Base-by-base conservation (phyloP, 2,888 invertebrate genomes). In the Clunio marinus region DNA sequence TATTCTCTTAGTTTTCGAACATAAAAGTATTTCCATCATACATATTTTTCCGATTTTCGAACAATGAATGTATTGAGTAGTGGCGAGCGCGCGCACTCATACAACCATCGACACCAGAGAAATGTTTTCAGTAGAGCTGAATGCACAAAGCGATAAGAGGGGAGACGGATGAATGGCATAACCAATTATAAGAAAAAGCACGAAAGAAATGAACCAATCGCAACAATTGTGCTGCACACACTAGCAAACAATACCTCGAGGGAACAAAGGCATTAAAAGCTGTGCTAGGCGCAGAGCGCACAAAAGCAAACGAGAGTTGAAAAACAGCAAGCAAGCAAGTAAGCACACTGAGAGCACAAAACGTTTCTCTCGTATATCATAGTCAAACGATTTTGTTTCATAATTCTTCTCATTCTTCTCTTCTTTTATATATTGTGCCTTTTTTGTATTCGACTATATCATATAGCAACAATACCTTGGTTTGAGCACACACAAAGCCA, bases 341-440 rank as follows among this genome's bases (percentile, higher is more conserved):
- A 51, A n/a, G 15, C 51, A 51, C 51, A 45, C 3, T 10, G 27
- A 45, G 24, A 24, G 15, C 24, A 17, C 8, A 66, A 22, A 51
- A 66, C 66, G 28, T 32, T 25, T 13, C 10, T 59, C 20, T 22
- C 55, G 66, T 66, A 66, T 66, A 66, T 65, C 63, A 65, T 65
- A 65, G 63, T 46, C 63, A 65, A 65, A 65, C 66, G 32, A 66
- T 66, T 66, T 66, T 66, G 66, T 66, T 66, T 66, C 66, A 66
- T 66, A 66, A 66, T 66, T 66, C 66, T 45, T 37, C 46, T 37
- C 51, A 37, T 63, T 63, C 41, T 66, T 66, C 57, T 55, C 51
- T 22, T 45, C 25, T 25, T 46, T 66, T 66, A 66, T 66, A 66
- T 66, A 66, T 55, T 65, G 66, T 55, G 46, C 35, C 20, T 28